Conservation (phyloP, 2,113 vertebrate genomes). For the Apodemus sylvaticus region DNA sequence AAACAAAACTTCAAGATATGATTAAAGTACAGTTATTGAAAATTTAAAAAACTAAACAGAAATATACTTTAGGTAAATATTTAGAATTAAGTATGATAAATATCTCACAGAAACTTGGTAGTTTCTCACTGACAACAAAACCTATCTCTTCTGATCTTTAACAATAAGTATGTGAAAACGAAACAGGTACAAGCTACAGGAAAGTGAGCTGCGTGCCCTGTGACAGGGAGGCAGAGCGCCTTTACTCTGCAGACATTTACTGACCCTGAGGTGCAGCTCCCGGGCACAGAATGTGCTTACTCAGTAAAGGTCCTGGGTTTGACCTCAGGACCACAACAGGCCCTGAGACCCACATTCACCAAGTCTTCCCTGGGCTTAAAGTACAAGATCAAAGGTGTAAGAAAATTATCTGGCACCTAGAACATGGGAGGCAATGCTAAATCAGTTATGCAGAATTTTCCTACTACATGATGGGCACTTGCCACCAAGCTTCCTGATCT, state of each 20-base stretch:
- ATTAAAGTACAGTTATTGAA: not conserved
- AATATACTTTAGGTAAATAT: not conserved
- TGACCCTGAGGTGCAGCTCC: not conserved
- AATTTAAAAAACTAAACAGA: conserved; percentile 16
- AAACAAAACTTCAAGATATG: not conserved
- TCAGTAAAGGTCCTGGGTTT: not conserved
- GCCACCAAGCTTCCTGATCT: not conserved
- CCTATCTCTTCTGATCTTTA: conserved; percentile 37
- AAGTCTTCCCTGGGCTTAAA: conserved; percentile 12
- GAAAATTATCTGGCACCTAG: not conserved
- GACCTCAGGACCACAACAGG: not conserved
- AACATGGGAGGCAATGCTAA: not conserved
- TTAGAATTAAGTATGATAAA: conserved; percentile 5
- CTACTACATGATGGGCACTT: not conserved
- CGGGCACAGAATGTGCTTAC: too few relatives aligned
- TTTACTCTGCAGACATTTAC: not conserved
- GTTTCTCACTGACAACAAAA: conserved; percentile 21
- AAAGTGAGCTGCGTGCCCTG: not conserved
- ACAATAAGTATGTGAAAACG: conserved; percentile 27
- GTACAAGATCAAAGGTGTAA: not conserved
- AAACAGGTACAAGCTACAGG: not conserved
- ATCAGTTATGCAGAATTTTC: not conserved
- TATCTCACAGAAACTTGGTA: not conserved
- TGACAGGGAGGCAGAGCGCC: not conserved
- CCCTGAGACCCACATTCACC: not conserved